Evolutionary conservation across 2,113 vertebrate species (phyloP), one percentile per base, ranked within the genome.

Genomic region (Nesogale talazaci): DNA sequence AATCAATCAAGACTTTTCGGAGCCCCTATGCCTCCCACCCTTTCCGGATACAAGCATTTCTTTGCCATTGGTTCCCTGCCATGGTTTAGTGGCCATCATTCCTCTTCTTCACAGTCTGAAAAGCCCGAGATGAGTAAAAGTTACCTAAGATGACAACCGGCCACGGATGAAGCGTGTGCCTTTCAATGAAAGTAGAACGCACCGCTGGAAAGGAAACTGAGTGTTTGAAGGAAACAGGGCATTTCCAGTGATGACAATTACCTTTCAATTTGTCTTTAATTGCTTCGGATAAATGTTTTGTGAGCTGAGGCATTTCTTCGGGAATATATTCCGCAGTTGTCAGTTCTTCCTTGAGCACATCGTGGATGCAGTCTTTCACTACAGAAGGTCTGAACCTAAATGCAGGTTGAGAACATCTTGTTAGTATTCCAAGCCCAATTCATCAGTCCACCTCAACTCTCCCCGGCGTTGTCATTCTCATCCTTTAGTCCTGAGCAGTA

Each of bases 221-320:
- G 23, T 29, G 46, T 52, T 52, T 52, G 27, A 76, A 86, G 38
- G 23, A 63, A 85, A 76, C 9, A 22, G 38, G 40, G 88, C 20
- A 7, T 63, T 91, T 90, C 40, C 72, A 89, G 46, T 72, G 19
- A 91, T 15, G 6, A 93, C 29, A 27, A 40, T 96, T 96, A 99
- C 99, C 98, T 98, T 99, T 99, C 59, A 99, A 97, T 95, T 98
- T 98, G 96, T 99, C 97, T 95, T 99, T 99, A 94, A 99, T 98
- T 29, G 46, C 92, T 79, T 99, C 99, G 40, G 99, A 99, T 80
- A 99, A 96, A 14, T 80, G 97, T 25, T 95, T 96, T 72, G 98
- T 98, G 91, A 99, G 97, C 56, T 96, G 91, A 10, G 98, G 96
- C 6, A 98, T 98, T 88, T 98, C 98, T 40, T 99, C 99, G 6